Percentiles rank a stretch among this genome's conserved stretches.
Conservation (phyloP, 2,113 vertebrate genomes). For the Reinhardtius hippoglossoides region DNA sequence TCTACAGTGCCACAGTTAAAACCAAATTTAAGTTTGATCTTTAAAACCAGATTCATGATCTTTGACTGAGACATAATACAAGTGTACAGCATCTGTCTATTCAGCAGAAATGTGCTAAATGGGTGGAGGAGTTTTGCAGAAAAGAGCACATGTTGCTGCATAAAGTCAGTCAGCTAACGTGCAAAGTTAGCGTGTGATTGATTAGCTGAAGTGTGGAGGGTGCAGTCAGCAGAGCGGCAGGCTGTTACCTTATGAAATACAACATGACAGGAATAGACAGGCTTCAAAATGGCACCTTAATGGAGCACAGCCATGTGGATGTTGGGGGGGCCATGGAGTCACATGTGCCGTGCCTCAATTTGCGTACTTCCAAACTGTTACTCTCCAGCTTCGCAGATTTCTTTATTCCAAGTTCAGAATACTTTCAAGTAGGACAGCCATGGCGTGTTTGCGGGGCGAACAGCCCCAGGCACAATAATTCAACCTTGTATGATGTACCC, state of each 20-base stretch:
- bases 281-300: constrained; percentile 59
- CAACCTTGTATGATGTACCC: too few species aligned
- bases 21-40: not conserved
- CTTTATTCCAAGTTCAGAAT: too few species aligned
- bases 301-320: constrained; percentile 1
- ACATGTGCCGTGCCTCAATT: too few species aligned
- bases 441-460: too few species aligned
- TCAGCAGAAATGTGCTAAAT: not conserved
- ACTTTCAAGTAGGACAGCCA: too few species aligned
- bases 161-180: not conserved
- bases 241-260: constrained; percentile 65
- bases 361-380: not conserved
- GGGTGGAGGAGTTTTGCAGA: not conserved
- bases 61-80: not conserved
- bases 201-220: constrained; percentile 33
- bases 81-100: not conserved
- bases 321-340: not conserved
- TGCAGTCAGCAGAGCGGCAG: constrained; percentile 44
- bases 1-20: not conserved
- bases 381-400: not conserved
- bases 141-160: not conserved
- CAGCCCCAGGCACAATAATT: too few species aligned
- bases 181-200: constrained; percentile 14
- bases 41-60: not conserved
- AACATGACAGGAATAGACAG: constrained; percentile 65